Evolutionary conservation across 92 coral and sea anemone species (phyloP).

Genomic region (Heteractis magnifica): DNA sequence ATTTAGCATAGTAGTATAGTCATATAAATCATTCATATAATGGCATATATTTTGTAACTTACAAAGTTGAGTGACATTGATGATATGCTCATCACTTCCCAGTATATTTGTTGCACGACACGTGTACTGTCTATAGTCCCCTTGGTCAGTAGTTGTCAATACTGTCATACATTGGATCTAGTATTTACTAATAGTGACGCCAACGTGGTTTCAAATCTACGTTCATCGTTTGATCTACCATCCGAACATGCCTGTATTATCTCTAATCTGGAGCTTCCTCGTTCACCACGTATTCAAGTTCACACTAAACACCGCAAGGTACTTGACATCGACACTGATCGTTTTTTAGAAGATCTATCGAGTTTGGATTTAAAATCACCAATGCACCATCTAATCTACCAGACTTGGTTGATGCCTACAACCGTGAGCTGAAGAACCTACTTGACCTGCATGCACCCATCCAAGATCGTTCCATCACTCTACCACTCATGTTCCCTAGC

Average conservation of each 20-base stretch:
- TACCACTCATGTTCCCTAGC: slow-evolving; percentile 8
- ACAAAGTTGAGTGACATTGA: too few species aligned
- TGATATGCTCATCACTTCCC: too few species aligned
- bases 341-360: background rate
- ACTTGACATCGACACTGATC: background rate
- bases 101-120: too few species aligned
- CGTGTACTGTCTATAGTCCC: too few species aligned
- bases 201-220: background rate
- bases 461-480: background rate
- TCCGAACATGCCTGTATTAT: slow-evolving; percentile 5
- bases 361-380: background rate
- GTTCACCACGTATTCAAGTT: background rate
- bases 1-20: too few species aligned
- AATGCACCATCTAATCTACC: background rate
- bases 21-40: too few species aligned
- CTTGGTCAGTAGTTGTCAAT: too few species aligned
- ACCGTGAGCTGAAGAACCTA: background rate
- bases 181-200: too few species aligned
- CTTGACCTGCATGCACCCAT: background rate
- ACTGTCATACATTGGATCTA: too few species aligned
- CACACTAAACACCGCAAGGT: background rate
- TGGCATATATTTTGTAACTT: too few species aligned
- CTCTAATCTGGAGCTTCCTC: background rate
- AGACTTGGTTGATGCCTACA: background rate
- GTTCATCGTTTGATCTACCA: slow-evolving; percentile 9